These are phyloP conservation scores for Mamestra brassicae DNA, from an alignment of 2,888 invertebrate genomes.

Conservation along the genomic window DNA sequence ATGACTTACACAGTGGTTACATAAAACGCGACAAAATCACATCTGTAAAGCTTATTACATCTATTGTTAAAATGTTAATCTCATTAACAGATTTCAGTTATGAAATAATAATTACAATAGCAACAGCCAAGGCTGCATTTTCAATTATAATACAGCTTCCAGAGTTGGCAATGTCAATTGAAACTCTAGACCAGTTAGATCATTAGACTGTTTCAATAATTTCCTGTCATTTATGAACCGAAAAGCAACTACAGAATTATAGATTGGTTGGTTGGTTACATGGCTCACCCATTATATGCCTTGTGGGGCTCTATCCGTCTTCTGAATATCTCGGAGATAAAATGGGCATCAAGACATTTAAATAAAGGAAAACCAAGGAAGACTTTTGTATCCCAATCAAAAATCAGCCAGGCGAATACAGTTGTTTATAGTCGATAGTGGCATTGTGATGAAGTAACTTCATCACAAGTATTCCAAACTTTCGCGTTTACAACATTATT, in stretches of 20 bases:
- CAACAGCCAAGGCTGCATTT: background rate
- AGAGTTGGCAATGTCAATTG: background rate
- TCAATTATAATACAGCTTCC: background rate
- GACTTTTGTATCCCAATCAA: background rate
- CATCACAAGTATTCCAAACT: background rate
- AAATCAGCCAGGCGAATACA: background rate
- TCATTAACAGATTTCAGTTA: background rate
- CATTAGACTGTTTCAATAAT: background rate
- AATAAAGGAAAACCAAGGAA: background rate
- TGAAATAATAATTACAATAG: background rate
- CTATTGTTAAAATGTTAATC: background rate
- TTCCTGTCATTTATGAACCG: constrained; percentile 16
- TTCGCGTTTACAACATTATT: constrained; percentile 7
- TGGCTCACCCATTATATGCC: background rate
- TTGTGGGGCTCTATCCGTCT: too few relatives aligned
- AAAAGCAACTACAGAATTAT: background rate
- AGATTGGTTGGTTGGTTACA: background rate
- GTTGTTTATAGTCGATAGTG: background rate
- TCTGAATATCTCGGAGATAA: background rate
- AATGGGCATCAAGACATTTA: background rate
- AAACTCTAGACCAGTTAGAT: background rate
- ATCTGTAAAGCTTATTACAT: constrained; percentile 13
- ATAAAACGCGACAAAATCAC: background rate
- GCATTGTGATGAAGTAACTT: background rate
- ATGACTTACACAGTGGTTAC: background rate